Conservation (phyloP, 2,113 vertebrate genomes). For the Crypturellus undulatus region DNA sequence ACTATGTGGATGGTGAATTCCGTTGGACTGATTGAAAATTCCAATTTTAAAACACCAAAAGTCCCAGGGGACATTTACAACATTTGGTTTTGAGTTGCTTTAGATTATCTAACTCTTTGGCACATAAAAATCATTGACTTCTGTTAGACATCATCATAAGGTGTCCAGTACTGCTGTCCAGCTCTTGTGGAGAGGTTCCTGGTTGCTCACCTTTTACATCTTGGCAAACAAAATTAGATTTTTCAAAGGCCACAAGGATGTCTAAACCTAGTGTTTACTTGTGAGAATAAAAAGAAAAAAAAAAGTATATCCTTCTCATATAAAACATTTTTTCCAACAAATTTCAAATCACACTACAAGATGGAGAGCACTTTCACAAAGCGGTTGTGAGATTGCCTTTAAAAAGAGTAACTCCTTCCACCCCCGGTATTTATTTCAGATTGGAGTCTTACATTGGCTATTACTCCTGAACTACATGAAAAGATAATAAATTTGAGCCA, state of each 20-base stretch:
- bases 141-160: not conserved
- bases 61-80: not conserved
- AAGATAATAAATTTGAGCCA: not conserved
- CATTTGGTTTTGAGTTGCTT: not conserved
- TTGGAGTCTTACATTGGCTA: not conserved
- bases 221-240: not conserved
- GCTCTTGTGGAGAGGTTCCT: not conserved
- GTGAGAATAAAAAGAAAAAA: not conserved
- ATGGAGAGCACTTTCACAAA: not conserved
- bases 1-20: not conserved
- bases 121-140: accelerated
- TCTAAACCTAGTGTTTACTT: accelerated
- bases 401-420: not conserved
- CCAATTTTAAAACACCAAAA: not conserved
- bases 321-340: not conserved
- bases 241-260: not conserved
- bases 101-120: not conserved
- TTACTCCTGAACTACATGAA: not conserved
- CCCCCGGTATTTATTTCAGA: not conserved
- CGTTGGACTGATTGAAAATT: not conserved
- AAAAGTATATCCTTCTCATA: accelerated
- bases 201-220: not conserved
- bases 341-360: not conserved
- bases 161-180: not conserved
- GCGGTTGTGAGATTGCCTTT: not conserved